Percentiles rank a stretch among this genome's conserved stretches.
Conservation (phyloP, 2,888 invertebrate genomes). For the Plagodis dolabraria region DNA sequence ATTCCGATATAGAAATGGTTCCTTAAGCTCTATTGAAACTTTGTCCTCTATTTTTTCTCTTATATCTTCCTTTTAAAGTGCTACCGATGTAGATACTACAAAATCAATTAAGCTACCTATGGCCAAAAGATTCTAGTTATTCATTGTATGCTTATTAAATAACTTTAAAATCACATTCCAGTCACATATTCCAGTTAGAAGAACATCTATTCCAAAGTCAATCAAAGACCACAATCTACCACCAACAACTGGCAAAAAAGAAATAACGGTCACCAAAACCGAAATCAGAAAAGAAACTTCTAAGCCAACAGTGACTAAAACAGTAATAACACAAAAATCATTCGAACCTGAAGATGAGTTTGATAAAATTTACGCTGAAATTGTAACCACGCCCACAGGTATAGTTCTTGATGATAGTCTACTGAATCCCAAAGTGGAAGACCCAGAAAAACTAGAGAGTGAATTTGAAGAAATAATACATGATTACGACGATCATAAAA, state of each 20-base stretch:
- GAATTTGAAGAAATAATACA: conserved; percentile 75
- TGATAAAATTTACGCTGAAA: conserved; percentile 71
- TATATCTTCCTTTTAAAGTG: no score
- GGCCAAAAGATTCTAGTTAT: no score
- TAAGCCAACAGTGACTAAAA: conserved; percentile 14
- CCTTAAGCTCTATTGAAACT: no score
- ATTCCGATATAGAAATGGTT: no score
- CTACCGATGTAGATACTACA: no score
- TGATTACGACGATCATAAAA: conserved; percentile 63
- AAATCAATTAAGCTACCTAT: no score
- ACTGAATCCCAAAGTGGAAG: conserved; percentile 54
- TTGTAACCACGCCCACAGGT: conserved; percentile 41
- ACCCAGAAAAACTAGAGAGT: conserved; percentile 62
- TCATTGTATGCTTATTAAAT: no score
- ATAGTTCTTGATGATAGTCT: conserved; percentile 43
- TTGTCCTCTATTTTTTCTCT: no score
- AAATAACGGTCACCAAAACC: conserved; percentile 17
- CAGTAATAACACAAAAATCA: conserved; percentile 23
- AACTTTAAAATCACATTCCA: conserved; percentile 23
- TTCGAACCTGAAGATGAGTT: conserved; percentile 64
- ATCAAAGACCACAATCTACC: conserved; percentile 34
- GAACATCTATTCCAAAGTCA: conserved; percentile 47
- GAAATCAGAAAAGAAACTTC: conserved; percentile 32
- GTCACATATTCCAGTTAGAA: conserved; percentile 38
- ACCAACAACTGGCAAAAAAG: conserved; percentile 27